Base-by-base conservation (phyloP, 2,888 invertebrate species). In the Cinara cedri region DNA sequence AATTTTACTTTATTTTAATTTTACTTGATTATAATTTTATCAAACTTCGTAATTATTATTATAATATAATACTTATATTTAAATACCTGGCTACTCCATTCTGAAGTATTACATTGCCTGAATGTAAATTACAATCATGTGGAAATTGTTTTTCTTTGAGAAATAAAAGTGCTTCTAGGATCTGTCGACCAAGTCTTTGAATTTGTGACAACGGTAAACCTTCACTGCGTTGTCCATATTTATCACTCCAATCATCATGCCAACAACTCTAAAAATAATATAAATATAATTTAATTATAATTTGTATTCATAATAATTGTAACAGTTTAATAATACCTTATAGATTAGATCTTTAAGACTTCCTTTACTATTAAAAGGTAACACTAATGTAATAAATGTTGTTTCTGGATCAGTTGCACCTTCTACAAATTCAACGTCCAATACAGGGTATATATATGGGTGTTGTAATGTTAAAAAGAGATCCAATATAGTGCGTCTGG, bases 301-400 rank as follows among this genome's bases (percentile, higher is more conserved):
- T 54, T 24, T 34, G 13, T 66, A 42, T 13, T 44, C 14, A 16
- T 3, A 16, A 46, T 46, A 24, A 54, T 70, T 68, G 26, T 68
- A n/a, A 60, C 46, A 11, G 11, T 51, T 46, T 21, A 9, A 19
- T 57, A 86, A 86, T 85, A 93, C 94, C 89, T 92, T 92, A 85
- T 94, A 95, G 83, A 96, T 93, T 80, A 96, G 88, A 87, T 97
- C 96, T 86, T 94, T 95, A 80, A 97, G 88, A 84, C 95, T 95
- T 72, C 96, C 96, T 82, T 90, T 89, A 46, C 91, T 90, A 85
- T 94, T 95, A 83, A 94, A 91, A 0, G 96, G 96, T 84, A 93
- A 90, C 6, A 96, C 91, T 42, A 93, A 88, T 81, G 95, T 89
- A 44, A 90, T 93, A 86, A 89, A 90, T 60, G 86, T 85, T 63